Evolutionary conservation across 2,888 invertebrate genomes (phyloP), one percentile per base, ranked within the genome.

Genomic region (Drosophila parthenogenetica): DNA sequence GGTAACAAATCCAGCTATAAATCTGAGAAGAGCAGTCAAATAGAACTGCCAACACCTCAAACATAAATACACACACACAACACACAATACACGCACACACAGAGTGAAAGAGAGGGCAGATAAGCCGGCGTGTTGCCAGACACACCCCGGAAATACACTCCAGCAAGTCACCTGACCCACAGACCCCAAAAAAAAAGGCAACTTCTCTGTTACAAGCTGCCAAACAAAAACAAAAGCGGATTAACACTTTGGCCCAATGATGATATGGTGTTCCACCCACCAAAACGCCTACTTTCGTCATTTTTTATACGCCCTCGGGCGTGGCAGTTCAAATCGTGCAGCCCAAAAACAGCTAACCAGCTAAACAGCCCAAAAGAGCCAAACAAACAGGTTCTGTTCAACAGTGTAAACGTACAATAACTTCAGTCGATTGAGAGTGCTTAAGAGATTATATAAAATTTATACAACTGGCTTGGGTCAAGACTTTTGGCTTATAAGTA

Each of bases 191-290:
- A 35, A 29, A 60, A 42, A 45, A 40, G 51, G 68, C 69, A 63
- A 77, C 60, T 70, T 66, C 55, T 67, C 55, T 67, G 69, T 60
- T 43, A 68, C 70, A 68, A 68, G 77, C 73, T 72, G 69, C 63
- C 67, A 77, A 81, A 80, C 65, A 79, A 81, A 77, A 78, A 77
- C 73, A 81, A 77, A 78, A 88, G 81, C 80, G 73, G 78, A 84
- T 82, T 79, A 81, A 75, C 82, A 85, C 85, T 88, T 88, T 77
- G 73, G 53, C 75, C 75, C 77, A 77, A 74, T 69, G 84, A 77
- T 83, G 75, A 83, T 87, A 84, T 76, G 82, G 72, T 67, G 54
- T 22, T 1, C 22, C 22, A 22, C 49, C 16, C 10, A 35, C 51
- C 35, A n/a, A n/a, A 29, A 7, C 64, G 53, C 60, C 49, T 39